Conservation (phyloP, 2,113 vertebrate species). For the human region DNA sequence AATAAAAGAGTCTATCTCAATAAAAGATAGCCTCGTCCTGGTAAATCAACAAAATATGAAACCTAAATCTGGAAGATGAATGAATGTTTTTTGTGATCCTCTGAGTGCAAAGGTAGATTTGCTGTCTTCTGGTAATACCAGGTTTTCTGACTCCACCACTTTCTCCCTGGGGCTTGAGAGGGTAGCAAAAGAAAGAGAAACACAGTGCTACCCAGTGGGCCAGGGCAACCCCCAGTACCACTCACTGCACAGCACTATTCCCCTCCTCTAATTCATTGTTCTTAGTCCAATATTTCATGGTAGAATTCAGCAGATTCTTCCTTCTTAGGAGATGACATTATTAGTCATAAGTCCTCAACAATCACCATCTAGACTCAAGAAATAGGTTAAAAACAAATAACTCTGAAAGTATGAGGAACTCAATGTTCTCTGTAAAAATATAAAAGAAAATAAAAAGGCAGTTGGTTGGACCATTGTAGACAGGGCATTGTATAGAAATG, state of each 20-base stretch:
- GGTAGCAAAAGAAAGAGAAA: background rate
- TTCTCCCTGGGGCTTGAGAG: background rate
- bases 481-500: background rate
- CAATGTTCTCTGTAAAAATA: background rate
- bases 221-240: background rate
- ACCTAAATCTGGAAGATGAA: background rate
- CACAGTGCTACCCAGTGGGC: rapidly evolving
- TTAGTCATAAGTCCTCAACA: background rate
- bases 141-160: too few relatives aligned
- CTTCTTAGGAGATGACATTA: background rate
- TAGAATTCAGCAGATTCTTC: background rate
- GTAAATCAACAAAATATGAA: background rate
- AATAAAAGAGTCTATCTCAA: too few relatives aligned
- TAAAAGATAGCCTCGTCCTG: background rate
- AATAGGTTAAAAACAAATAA: background rate
- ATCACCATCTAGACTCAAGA: background rate
- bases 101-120: background rate
- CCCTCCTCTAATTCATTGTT: rapidly evolving
- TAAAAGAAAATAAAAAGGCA: background rate
- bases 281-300: background rate
- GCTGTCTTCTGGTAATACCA: too few relatives aligned
- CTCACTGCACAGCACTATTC: rapidly evolving
- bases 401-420: background rate
- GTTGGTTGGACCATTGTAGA: rapidly evolving
- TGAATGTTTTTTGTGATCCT: background rate